These are phyloP conservation scores for Luperina testacea DNA, from an alignment of 2,888 invertebrate genomes.

Conservation along the genomic window DNA sequence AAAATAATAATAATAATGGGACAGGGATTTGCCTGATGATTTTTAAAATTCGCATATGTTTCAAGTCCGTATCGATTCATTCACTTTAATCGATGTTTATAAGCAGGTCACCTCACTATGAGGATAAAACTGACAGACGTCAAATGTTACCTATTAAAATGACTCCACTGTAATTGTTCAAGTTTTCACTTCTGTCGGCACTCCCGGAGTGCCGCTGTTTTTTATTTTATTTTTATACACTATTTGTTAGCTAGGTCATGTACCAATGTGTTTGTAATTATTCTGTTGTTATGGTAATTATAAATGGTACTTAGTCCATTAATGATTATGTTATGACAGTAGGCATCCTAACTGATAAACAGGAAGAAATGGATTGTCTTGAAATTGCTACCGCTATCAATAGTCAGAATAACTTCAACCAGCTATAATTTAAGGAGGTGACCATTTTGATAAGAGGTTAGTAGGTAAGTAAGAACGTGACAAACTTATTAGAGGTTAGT, in stretches of 20 bases:
- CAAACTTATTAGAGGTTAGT: not conserved
- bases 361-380: constrained; percentile 12
- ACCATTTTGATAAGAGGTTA: not conserved
- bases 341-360: not conserved
- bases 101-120: no score
- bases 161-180: no score
- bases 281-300: constrained; percentile 1
- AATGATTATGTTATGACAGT: not conserved
- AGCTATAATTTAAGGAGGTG: not conserved
- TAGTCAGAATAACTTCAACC: not conserved
- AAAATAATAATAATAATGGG: no score
- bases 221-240: constrained; percentile 55
- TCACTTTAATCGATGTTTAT: no score
- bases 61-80: no score
- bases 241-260: constrained; percentile 47
- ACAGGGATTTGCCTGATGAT: no score
- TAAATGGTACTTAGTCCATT: not conserved
- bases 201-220: no score
- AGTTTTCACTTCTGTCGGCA: no score
- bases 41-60: no score
- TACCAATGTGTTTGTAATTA: constrained; percentile 4
- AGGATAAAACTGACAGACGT: no score
- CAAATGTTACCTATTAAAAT: no score
- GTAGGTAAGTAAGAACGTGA: no score
- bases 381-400: not conserved